Evolutionary conservation across 2,113 vertebrate genomes (phyloP).

Genomic region (Verasper variegatus): DNA sequence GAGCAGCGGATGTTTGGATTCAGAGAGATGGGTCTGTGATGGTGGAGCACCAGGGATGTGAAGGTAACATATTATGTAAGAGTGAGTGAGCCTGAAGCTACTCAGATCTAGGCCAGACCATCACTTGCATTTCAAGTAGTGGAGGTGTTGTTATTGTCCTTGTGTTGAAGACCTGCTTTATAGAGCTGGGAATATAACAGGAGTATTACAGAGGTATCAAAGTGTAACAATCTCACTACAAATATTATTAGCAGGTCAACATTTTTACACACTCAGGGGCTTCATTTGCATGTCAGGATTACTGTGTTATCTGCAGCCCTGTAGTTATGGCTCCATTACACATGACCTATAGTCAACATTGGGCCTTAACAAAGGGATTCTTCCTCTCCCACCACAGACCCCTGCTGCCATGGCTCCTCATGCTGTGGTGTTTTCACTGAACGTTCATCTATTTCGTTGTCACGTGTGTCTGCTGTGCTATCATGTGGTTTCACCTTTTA

Average conservation of each 20-base stretch:
- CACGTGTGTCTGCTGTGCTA: slow-evolving; percentile 20
- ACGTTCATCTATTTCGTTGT: neutral
- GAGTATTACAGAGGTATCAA: neutral
- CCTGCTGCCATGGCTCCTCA: neutral
- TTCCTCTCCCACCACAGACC: slow-evolving; percentile 19
- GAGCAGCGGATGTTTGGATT: slow-evolving; percentile 85
- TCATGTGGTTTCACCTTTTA: slow-evolving; percentile 44
- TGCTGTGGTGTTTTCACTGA: neutral
- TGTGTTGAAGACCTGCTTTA: neutral
- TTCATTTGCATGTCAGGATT: slow-evolving; percentile 13
- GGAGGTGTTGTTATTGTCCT: slow-evolving; percentile 11
- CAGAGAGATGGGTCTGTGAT: slow-evolving; percentile 88
- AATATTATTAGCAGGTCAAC: too few species aligned
- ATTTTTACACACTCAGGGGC: neutral
- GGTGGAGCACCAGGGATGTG: slow-evolving; percentile 57
- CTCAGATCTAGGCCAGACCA: slow-evolving; percentile 30
- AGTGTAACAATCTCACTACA: neutral
- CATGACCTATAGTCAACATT: slow-evolving; percentile 33
- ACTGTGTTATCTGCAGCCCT: slow-evolving; percentile 11
- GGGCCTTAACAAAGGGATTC: slow-evolving; percentile 56
- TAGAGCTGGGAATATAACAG: neutral
- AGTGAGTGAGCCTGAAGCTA: neutral
- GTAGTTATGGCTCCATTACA: slow-evolving; percentile 11
- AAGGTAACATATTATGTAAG: slow-evolving; percentile 66
- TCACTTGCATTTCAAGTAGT: slow-evolving; percentile 25